Percentiles rank a stretch among this genome's conserved stretches.
These are phyloP conservation scores for Edolisoma coerulescens DNA, from an alignment of 2,113 vertebrate genomes.

Conservation along the genomic window DNA sequence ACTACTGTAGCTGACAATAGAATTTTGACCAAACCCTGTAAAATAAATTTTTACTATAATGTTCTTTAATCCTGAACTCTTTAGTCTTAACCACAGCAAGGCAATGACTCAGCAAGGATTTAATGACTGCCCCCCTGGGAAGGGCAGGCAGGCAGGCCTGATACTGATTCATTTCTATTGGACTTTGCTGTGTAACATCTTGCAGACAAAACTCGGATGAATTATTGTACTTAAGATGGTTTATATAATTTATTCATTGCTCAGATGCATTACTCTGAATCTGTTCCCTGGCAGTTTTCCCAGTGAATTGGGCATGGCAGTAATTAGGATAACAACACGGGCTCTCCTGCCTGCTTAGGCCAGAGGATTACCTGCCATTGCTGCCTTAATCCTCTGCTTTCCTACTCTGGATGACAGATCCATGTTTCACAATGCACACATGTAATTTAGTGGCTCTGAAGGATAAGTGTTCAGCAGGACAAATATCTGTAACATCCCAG, in stretches of 20 bases:
- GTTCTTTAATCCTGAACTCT: not conserved
- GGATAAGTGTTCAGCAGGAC: not conserved
- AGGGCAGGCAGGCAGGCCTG: not conserved
- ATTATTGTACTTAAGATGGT: not conserved
- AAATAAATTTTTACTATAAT: not conserved
- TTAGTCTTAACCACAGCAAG: not conserved
- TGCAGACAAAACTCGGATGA: slow-evolving; percentile 1
- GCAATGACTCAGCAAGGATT: not conserved
- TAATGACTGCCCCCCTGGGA: not conserved
- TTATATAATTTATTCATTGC: slow-evolving; percentile 13
- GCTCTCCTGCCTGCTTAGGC: not conserved
- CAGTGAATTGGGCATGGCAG: not conserved
- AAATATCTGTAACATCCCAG: not conserved
- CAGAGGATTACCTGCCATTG: not conserved
- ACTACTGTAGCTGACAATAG: not conserved
- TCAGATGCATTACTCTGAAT: not conserved
- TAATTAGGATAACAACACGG: not conserved
- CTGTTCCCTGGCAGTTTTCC: not conserved
- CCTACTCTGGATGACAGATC: not conserved
- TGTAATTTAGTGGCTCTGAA: not conserved
- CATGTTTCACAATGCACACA: accelerated
- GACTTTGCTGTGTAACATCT: not conserved
- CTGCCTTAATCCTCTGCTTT: not conserved
- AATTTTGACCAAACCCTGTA: not conserved
- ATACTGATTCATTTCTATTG: not conserved